Evolutionary conservation across 2,113 vertebrate species (phyloP), one percentile per base, ranked within the genome.

Genomic region (Sphaerodactylus townsendi): DNA sequence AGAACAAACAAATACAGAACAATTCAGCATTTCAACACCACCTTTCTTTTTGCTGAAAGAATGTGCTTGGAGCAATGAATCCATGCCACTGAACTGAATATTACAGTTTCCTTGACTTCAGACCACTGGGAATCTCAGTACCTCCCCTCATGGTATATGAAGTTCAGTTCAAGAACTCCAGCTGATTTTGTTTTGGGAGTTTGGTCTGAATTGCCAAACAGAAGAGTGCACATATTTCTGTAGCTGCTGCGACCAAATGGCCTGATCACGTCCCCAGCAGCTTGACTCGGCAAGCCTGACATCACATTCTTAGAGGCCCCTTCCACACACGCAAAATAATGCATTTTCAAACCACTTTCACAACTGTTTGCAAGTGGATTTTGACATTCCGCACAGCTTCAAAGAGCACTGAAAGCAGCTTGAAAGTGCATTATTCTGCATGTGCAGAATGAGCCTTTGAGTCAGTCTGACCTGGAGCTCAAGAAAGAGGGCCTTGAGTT

Each of bases 21-120:
- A 56, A 71, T 81, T 82, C 75, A 93, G 87, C 88, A 14, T 92
- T 94, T 94, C 93, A n/a, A n/a, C 44, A 44, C 44, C 44, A 44
- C 44, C 17, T 70, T 13, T 78, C 48, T 46, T 88, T 88, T 79
- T 77, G 91, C 93, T 89, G 87, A 87, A 91, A 90, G 86, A 90
- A 2, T 85, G 94, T 90, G 79, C 92, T 92, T 88, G 88, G 90
- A 93, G 92, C 92, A 94, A 92, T 93, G 91, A 90, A 84, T 85
- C 59, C 86, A 87, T 30, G 87, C 88, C 81, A 73, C 70, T 66
- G 17, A 86, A 90, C 77, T 84, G 84, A 85, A 83, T 90, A 87
- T 50, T 87, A 92, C 87, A 0, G 41, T 88, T 84, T 87, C 88
- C 88, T 56, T 46, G 86, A 81, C 39, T 76, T 85, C 37, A 70